These are phyloP conservation scores for Cotesia chilonis DNA, from an alignment of 1,140 invertebrate species.

Conservation along the genomic window DNA sequence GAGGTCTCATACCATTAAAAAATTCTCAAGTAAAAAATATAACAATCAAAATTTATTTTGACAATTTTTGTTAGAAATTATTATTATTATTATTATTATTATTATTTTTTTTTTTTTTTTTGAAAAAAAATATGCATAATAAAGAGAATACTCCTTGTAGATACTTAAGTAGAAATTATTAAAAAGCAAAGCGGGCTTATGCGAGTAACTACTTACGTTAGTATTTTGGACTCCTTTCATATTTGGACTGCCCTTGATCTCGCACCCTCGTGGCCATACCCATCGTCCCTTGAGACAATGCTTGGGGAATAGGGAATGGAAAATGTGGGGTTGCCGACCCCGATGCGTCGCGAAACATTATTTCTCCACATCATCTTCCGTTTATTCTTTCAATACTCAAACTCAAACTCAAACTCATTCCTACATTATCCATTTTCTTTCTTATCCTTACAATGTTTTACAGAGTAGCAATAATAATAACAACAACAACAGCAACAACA, in stretches of 20 bases:
- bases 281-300: conserved; percentile 33
- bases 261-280: conserved; percentile 34
- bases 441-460: not conserved
- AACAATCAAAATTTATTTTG: too few species aligned
- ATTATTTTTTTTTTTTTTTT: not conserved
- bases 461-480: too few species aligned
- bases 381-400: not conserved
- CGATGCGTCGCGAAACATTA: conserved; percentile 25
- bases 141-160: not conserved
- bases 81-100: too few species aligned
- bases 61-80: too few species aligned
- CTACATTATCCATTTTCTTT: not conserved
- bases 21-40: too few species aligned
- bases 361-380: not conserved
- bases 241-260: conserved; percentile 31
- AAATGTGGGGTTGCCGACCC: conserved; percentile 30
- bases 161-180: not conserved
- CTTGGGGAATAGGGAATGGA: conserved; percentile 26
- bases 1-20: too few species aligned
- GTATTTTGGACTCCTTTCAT: conserved; percentile 24
- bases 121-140: not conserved
- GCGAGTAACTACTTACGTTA: conserved; percentile 36
- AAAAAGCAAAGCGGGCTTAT: conserved; percentile 25
- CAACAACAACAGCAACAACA: too few species aligned
- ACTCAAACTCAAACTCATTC: not conserved